Evolutionary conservation across 2,888 invertebrate genomes (phyloP), one percentile per base, ranked within the genome.

Genomic region (Onthophagus sagittarius): DNA sequence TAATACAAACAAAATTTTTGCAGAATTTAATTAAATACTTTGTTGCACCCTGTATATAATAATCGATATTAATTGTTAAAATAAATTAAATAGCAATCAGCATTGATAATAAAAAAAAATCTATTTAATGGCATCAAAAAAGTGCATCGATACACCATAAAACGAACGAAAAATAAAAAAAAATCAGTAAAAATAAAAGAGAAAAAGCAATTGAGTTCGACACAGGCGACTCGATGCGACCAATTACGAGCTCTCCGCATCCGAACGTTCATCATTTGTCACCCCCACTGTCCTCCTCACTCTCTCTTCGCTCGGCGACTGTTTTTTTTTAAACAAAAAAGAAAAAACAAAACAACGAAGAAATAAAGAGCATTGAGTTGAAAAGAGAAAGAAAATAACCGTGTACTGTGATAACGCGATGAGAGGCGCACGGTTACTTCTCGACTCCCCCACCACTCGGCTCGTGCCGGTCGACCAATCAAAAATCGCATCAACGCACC

Each of bases 201-300:
- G 23, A 63, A 63, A 63, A 63, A 63, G 15, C 63, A 63, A 63
- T 53, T 11, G 39, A 53, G 15, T 63, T 67, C 67, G 23, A 23
- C 67, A 15, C 5, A 15, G 32, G 23, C 67, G n/a, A 31, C 67
- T 23, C 67, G 11, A 67, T 23, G 67, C 15, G n/a, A 23, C 23
- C 23, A 31, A 67, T 67, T 31, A 32, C 31, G 31, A 67, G 13
- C 67, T 11, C 31, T 67, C 15, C 31, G 31, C 31, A 15, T 67
- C 23, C 31, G n/a, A 67, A 23, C 67, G 23, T 15, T 67, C 32
- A 32, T 67, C 67, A 67, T 67, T 67, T 67, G 67, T 67, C 67
- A 23, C 31, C 67, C 67, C 67, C 67, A 67, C 67, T 67, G 67
- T 67, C 67, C n/a, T 23, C 23, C 23, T 67, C 67, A 23, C 31